phyloP scores from a whole-genome alignment of 2,888 invertebrate genomes.

The Scaptomyza flava region DNA sequence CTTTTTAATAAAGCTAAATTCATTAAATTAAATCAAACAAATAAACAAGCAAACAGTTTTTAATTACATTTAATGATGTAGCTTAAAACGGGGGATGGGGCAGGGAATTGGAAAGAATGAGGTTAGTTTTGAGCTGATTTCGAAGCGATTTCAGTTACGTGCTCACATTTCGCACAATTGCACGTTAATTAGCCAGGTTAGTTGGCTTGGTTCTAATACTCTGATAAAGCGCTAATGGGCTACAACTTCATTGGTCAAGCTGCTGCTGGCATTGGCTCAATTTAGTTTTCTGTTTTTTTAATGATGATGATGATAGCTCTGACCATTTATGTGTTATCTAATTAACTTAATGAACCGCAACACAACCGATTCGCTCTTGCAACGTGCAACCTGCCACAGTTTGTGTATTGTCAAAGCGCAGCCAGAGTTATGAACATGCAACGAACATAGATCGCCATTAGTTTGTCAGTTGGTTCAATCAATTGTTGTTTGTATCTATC shows the following conservation, averaged over 20 bases:
- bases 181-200: constrained; percentile 56
- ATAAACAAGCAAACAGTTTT: constrained; percentile 19
- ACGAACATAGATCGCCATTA: constrained; percentile 30
- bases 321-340: constrained; percentile 44
- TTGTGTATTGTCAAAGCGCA: constrained; percentile 29
- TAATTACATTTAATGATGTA: constrained; percentile 66
- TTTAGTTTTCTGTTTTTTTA: constrained; percentile 38
- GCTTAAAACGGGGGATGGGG: neutral
- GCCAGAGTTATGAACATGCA: constrained; percentile 51
- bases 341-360: constrained; percentile 75
- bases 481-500: constrained; percentile 10
- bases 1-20: constrained; percentile 2
- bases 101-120: too few relatives aligned
- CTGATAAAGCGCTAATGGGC: constrained; percentile 61
- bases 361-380: neutral
- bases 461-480: constrained; percentile 10
- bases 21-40: constrained; percentile 38
- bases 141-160: constrained; percentile 56
- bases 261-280: constrained; percentile 24
- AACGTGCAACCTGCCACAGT: constrained; percentile 31
- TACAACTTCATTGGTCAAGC: constrained; percentile 73
- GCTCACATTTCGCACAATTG: constrained; percentile 66
- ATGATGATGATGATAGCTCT: constrained; percentile 57
- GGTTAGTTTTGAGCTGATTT: constrained; percentile 45
- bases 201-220: constrained; percentile 7